A percentile compares a stretch with the other conserved stretches of the same genome.
Evolutionary conservation across 2,113 vertebrate genomes (phyloP).

Genomic region (Dicerorhinus sumatrensis): DNA sequence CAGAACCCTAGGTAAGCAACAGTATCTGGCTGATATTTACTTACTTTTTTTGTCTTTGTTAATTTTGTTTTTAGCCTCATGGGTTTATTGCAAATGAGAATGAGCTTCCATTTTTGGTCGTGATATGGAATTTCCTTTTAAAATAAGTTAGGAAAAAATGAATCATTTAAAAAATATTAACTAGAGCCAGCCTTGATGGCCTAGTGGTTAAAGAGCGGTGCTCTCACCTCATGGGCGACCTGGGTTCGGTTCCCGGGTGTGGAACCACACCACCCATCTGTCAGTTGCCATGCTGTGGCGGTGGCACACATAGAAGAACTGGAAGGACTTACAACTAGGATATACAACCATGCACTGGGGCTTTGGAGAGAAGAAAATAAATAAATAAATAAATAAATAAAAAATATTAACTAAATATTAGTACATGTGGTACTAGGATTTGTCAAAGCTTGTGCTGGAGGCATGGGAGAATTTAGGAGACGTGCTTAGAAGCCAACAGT

Average conservation of each 20-base stretch:
- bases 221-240: no score
- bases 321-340: no score
- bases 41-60: neutral
- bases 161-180: neutral
- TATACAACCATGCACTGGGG: no score
- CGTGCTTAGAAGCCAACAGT: neutral
- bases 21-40: neutral
- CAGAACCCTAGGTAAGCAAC: neutral
- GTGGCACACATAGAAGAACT: no score
- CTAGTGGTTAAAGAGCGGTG: no score
- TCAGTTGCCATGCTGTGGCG: no score
- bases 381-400: neutral
- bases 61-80: neutral
- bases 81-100: neutral
- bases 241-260: no score
- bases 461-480: neutral
- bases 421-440: neutral
- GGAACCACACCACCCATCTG: no score
- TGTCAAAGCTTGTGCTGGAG: neutral
- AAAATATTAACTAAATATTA: neutral
- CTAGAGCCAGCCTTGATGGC: no score
- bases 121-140: neutral
- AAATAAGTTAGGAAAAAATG: neutral
- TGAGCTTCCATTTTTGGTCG: neutral
- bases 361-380: no score